A percentile compares a stretch with the other conserved stretches of the same genome.
These are phyloP conservation scores for Tetheella fluctuosa DNA, from an alignment of 2,888 invertebrate genomes.

Conservation along the genomic window DNA sequence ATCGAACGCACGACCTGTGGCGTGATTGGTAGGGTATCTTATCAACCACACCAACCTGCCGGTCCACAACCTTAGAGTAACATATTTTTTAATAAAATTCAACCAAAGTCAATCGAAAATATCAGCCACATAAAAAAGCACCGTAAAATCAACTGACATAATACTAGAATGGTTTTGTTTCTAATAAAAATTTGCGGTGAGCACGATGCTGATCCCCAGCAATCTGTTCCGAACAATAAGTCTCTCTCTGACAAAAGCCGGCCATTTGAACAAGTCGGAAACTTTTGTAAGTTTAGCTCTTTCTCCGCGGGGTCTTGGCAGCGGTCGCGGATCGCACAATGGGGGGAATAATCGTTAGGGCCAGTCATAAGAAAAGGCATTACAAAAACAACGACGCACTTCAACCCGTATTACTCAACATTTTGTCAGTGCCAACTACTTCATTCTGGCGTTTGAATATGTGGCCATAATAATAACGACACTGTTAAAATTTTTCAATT, in stretches of 20 bases:
- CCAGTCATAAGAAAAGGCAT: constrained; percentile 78
- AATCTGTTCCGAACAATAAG: constrained; percentile 84
- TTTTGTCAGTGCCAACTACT: constrained; percentile 72
- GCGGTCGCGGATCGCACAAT: constrained; percentile 73
- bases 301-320: constrained; percentile 79
- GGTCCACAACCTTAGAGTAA: too few relatives aligned
- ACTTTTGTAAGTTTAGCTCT: constrained; percentile 83
- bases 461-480: constrained; percentile 26
- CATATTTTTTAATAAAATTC: background rate
- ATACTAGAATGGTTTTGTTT: constrained; percentile 34
- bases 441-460: constrained; percentile 40
- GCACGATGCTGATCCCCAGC: constrained; percentile 73
- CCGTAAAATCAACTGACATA: constrained; percentile 27
- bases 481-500: constrained; percentile 16
- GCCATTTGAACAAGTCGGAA: constrained; percentile 83
- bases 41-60: too few relatives aligned
- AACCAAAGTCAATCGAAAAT: background rate
- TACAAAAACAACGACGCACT: constrained; percentile 80
- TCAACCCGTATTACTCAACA: constrained; percentile 71
- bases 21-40: too few relatives aligned
- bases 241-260: constrained; percentile 82
- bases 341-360: constrained; percentile 81
- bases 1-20: too few relatives aligned
- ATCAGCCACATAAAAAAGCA: background rate
- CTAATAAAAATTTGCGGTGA: constrained; percentile 58